Evolutionary conservation across 2,888 invertebrate species (phyloP).

Genomic region (Schizotus pectinicornis): DNA sequence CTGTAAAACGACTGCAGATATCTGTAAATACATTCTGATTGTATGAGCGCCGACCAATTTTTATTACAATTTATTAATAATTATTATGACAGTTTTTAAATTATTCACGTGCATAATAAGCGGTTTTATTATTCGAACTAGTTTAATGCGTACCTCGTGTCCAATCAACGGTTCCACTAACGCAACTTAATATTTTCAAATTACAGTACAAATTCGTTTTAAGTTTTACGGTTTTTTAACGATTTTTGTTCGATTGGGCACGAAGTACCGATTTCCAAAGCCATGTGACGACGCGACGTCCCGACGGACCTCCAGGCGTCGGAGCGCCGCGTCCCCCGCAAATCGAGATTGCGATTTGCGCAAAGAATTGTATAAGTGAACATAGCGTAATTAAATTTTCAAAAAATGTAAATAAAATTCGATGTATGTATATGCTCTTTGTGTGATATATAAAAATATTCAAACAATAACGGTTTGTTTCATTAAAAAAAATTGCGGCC

Average conservation of each 20-base stretch:
- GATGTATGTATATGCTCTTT: conserved; percentile 61
- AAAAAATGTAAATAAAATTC: conserved; percentile 57
- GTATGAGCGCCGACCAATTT: conserved; percentile 44
- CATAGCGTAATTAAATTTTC: conserved; percentile 51
- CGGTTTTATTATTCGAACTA: conserved; percentile 37
- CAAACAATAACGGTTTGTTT: conserved; percentile 48
- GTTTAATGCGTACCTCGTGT: conserved; percentile 23
- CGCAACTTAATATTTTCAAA: conserved; percentile 18
- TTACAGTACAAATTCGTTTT: conserved; percentile 41
- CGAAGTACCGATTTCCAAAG: conserved; percentile 22
- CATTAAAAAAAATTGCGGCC: conserved; percentile 12
- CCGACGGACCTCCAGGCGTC: neutral
- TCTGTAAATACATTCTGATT: conserved; percentile 40
- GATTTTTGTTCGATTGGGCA: conserved; percentile 6
- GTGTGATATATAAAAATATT: conserved; percentile 61
- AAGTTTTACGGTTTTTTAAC: conserved; percentile 26
- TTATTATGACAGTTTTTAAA: conserved; percentile 26
- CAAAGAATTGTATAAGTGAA: conserved; percentile 43
- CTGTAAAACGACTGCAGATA: conserved; percentile 42
- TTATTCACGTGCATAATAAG: conserved; percentile 32
- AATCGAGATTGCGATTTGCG: conserved; percentile 41
- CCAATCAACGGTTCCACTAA: neutral
- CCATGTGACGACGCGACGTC: conserved; percentile 33
- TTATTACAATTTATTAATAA: conserved; percentile 26
- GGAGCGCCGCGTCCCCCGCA: conserved; percentile 17